Conservation (phyloP, 2,113 vertebrate genomes). For the Grantiella picta region DNA sequence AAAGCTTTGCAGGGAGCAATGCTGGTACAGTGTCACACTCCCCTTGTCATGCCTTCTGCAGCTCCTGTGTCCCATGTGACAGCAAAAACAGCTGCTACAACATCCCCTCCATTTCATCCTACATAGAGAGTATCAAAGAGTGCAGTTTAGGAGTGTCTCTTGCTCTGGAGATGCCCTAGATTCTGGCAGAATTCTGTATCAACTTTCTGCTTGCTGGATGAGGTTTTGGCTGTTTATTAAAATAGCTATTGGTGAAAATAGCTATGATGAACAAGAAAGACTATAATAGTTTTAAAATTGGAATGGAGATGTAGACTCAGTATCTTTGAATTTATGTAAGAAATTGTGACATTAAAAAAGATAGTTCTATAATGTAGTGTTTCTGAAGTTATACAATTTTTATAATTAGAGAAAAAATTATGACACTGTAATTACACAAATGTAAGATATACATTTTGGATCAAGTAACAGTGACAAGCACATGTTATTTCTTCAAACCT, state of each 20-base stretch:
- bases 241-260: neutral
- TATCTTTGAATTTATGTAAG: neutral
- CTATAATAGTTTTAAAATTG: neutral
- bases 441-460: neutral
- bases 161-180: neutral
- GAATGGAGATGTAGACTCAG: neutral
- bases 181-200: neutral
- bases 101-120: neutral
- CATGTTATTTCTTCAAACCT: neutral
- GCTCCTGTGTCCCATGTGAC: too few species aligned
- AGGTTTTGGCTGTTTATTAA: neutral
- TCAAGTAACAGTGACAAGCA: neutral
- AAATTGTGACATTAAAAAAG: neutral
- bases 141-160: neutral
- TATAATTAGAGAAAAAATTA: neutral
- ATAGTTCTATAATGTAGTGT: neutral
- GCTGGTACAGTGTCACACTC: fast-evolving
- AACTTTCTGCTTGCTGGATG: neutral
- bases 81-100: neutral
- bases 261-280: neutral
- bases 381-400: neutral
- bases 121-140: neutral
- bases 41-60: neutral
- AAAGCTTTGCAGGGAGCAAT: neutral
- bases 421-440: too few species aligned